phyloP scores from a whole-genome alignment of 2,888 invertebrate genomes.

The Sinotaia quadrata region DNA sequence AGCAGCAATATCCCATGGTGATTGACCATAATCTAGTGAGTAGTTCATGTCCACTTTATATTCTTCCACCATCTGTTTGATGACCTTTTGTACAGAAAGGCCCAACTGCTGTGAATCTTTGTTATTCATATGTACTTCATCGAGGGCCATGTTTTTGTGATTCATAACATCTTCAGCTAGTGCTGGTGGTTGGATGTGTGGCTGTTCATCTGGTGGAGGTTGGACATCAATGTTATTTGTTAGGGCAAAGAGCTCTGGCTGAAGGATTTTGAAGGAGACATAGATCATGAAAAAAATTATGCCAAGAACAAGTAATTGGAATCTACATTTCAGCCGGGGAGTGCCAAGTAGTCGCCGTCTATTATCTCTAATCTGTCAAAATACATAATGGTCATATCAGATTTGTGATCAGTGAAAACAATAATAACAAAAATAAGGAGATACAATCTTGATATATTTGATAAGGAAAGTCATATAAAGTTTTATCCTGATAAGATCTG shows the following conservation, averaged over 20 bases:
- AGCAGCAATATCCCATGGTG: conserved; percentile 65
- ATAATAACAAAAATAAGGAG: too few relatives aligned
- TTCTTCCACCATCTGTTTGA: conserved; percentile 44
- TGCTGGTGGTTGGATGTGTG: not conserved
- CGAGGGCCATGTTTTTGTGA: not conserved
- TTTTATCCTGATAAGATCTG: too few relatives aligned
- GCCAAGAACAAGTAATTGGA: conserved; percentile 29
- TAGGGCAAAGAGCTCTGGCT: conserved; percentile 40
- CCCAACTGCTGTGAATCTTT: not conserved
- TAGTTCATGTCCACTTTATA: conserved; percentile 42
- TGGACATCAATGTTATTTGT: not conserved
- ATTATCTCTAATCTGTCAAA: not conserved
- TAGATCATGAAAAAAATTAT: conserved; percentile 39
- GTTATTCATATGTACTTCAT: not conserved
- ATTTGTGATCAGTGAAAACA: too few relatives aligned
- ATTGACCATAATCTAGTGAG: conserved; percentile 33
- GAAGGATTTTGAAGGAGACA: conserved; percentile 52
- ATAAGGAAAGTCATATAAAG: too few relatives aligned
- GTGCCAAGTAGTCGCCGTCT: not conserved
- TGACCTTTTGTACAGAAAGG: conserved; percentile 32
- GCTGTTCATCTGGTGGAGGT: not conserved
- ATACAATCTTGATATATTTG: too few relatives aligned
- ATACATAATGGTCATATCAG: too few relatives aligned
- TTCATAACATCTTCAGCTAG: not conserved
- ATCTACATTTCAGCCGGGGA: conserved; percentile 15